Percentiles rank a stretch among this genome's conserved stretches.
These are phyloP conservation scores for Asarcornis scutulata DNA, from an alignment of 2,113 vertebrate genomes.

Conservation along the genomic window DNA sequence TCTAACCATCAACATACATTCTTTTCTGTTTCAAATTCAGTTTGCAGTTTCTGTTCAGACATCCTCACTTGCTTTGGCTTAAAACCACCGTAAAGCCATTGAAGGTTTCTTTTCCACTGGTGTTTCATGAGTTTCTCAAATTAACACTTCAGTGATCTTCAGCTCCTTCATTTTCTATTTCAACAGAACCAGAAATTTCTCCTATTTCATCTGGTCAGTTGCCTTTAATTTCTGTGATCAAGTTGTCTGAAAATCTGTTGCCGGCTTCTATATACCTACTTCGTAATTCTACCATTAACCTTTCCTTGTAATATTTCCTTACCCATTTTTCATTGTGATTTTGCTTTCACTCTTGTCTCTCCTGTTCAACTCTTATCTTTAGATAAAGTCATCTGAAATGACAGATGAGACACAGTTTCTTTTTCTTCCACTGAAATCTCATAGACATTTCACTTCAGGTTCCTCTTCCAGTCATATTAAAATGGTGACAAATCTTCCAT, in stretches of 20 bases:
- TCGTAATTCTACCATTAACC: neutral
- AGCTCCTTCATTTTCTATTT: neutral
- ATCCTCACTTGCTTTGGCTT: neutral
- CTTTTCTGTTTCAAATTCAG: neutral
- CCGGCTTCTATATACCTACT: neutral
- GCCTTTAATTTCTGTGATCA: neutral
- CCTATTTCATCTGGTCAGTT: neutral
- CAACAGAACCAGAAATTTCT: neutral
- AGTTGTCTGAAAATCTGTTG: neutral
- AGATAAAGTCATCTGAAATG: neutral
- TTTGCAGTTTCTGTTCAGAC: neutral
- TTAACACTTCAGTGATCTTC: neutral
- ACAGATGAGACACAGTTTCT: neutral
- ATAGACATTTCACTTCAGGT: neutral
- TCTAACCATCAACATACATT: neutral
- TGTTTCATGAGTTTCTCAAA: neutral
- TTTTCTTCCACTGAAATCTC: neutral
- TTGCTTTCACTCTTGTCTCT: neutral
- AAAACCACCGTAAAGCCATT: neutral
- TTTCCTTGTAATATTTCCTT: neutral
- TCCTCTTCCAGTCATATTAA: neutral
- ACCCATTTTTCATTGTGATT: neutral
- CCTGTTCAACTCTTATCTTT: neutral
- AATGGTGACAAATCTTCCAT: neutral
- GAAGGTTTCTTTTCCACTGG: neutral